Evolutionary conservation across 2,888 invertebrate species (phyloP).

Genomic region (Aphidoletes aphidimyza): DNA sequence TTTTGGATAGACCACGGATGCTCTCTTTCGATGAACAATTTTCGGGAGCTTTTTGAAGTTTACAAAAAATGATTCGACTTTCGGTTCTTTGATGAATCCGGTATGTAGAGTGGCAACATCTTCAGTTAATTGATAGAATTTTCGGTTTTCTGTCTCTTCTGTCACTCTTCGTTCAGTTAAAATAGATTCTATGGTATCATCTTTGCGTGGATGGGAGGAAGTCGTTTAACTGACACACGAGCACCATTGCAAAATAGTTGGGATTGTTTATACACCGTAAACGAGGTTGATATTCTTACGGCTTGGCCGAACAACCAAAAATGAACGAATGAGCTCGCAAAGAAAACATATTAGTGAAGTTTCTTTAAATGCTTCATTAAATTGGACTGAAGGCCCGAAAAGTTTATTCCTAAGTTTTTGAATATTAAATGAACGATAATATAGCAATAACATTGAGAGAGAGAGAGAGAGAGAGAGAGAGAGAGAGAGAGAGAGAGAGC

Average conservation of each 20-base stretch:
- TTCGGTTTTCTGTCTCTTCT: neutral
- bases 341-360: slow-evolving; percentile 44
- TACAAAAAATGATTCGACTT: too few relatives aligned
- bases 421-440: slow-evolving; percentile 46
- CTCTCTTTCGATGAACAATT: too few relatives aligned
- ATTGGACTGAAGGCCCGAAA: slow-evolving; percentile 25
- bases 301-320: slow-evolving; percentile 17
- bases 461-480: neutral
- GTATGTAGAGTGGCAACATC: neutral
- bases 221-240: neutral
- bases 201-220: too few relatives aligned
- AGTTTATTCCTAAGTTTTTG: slow-evolving; percentile 36
- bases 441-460: slow-evolving; percentile 10
- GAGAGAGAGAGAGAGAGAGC: neutral
- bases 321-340: slow-evolving; percentile 1
- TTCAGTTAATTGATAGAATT: slow-evolving; percentile 2
- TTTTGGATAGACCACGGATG: too few relatives aligned
- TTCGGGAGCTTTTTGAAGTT: too few relatives aligned
- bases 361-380: slow-evolving; percentile 49
- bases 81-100: too few relatives aligned
- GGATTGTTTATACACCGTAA: slow-evolving; percentile 1
- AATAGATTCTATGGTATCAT: neutral
- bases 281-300: neutral
- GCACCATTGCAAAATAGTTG: too few relatives aligned
- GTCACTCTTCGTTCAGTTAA: neutral